Percentiles rank a stretch among this genome's conserved stretches.
phyloP scores from a whole-genome alignment of 1,140 invertebrate genomes.

The Oedothorax gibbosus region DNA sequence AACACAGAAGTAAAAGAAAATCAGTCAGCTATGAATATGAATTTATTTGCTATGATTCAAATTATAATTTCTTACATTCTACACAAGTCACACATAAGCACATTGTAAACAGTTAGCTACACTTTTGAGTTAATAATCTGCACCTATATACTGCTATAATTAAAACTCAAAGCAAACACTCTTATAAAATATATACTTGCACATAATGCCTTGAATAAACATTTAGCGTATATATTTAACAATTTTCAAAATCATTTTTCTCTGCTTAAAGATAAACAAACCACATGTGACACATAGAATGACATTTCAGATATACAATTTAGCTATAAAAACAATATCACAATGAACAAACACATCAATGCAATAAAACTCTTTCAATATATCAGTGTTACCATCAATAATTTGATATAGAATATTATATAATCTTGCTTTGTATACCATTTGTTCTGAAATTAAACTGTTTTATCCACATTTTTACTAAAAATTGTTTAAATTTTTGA shows the following conservation, averaged over 20 bases:
- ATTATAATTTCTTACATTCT: slow-evolving; percentile 7
- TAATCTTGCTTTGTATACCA: too few species aligned
- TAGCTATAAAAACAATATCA: too few species aligned
- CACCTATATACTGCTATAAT: slow-evolving; percentile 7
- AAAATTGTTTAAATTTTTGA: too few species aligned
- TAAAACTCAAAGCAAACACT: background rate
- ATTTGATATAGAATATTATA: too few species aligned
- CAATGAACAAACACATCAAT: too few species aligned
- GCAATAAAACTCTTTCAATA: too few species aligned
- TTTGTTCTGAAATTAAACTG: too few species aligned
- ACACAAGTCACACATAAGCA: background rate
- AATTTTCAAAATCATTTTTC: background rate
- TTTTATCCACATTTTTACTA: too few species aligned
- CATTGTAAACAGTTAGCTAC: slow-evolving; percentile 15
- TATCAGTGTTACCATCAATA: too few species aligned
- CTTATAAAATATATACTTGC: background rate
- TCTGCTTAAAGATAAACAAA: background rate
- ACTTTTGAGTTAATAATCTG: background rate
- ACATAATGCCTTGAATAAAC: background rate
- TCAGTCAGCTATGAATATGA: background rate
- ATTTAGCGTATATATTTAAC: slow-evolving; percentile 3
- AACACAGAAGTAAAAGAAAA: background rate
- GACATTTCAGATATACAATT: too few species aligned
- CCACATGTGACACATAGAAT: background rate
- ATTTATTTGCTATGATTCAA: slow-evolving; percentile 22